Evolutionary conservation across 2,888 invertebrate species (phyloP).

Genomic region (Anoplius nigerrimus): DNA sequence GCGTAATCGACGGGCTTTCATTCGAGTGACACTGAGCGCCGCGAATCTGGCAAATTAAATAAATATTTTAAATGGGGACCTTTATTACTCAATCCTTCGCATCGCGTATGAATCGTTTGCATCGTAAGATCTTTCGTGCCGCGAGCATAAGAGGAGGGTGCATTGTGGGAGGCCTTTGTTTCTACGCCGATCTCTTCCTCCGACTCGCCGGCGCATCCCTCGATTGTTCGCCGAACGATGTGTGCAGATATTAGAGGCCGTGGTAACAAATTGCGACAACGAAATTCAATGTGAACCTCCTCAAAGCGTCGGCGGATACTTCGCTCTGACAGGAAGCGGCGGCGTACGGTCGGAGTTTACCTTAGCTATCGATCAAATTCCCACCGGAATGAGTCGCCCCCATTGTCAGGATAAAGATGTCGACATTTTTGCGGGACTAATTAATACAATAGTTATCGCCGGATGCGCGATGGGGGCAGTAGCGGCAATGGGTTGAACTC

Average conservation of each 20-base stretch:
- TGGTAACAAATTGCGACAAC: constrained; percentile 36
- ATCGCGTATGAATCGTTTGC: not conserved
- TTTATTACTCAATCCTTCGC: not conserved
- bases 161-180: constrained; percentile 15
- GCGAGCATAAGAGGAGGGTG: not conserved
- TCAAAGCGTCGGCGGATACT: not conserved
- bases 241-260: constrained; percentile 38
- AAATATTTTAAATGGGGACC: too few species aligned
- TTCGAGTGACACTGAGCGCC: too few species aligned
- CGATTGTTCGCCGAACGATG: constrained; percentile 39
- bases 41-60: too few species aligned
- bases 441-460: too few species aligned
- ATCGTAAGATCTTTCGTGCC: not conserved
- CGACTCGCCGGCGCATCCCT: constrained; percentile 30
- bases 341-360: not conserved
- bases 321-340: not conserved
- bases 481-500: too few species aligned
- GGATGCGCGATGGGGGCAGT: too few species aligned
- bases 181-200: constrained; percentile 26
- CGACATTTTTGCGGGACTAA: too few species aligned
- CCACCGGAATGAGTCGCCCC: too few species aligned
- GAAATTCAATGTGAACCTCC: constrained; percentile 14
- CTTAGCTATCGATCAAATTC: constrained; percentile 1
- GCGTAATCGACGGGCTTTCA: not conserved
- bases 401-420: too few species aligned